A percentile compares a stretch with the other conserved stretches of the same genome.
phyloP scores from a whole-genome alignment of 1,140 invertebrate species.

The Drosophila trapezifrons region DNA sequence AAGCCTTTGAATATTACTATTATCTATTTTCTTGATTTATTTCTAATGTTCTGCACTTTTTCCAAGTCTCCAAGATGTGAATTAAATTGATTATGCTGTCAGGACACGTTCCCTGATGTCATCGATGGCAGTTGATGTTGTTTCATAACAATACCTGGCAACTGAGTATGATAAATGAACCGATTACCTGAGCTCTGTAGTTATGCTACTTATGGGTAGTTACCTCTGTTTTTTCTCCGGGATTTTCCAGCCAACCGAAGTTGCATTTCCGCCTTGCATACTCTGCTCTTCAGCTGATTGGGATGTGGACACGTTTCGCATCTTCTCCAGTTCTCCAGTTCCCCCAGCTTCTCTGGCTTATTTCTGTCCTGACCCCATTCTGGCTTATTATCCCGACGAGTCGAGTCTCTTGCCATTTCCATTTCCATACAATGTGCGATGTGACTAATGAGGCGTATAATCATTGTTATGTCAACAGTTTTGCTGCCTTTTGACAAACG shows the following conservation, averaged over 20 bases:
- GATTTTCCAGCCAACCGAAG: background rate
- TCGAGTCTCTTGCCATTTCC: slow-evolving; percentile 41
- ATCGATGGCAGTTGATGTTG: slow-evolving; percentile 3
- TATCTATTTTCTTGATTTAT: no score
- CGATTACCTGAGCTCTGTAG: background rate
- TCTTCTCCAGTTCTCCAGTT: slow-evolving; percentile 7
- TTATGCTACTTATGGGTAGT: slow-evolving; percentile 6
- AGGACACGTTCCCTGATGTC: background rate
- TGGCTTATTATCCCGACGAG: slow-evolving; percentile 37
- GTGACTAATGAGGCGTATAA: slow-evolving; percentile 83
- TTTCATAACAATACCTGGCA: slow-evolving; percentile 3
- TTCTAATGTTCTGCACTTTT: no score
- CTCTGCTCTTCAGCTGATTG: slow-evolving; percentile 9
- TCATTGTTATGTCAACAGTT: slow-evolving; percentile 83
- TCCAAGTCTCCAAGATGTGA: background rate
- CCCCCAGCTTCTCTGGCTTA: background rate
- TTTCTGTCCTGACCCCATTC: slow-evolving; percentile 19
- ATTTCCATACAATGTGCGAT: slow-evolving; percentile 55
- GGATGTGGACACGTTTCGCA: slow-evolving; percentile 32
- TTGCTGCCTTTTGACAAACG: slow-evolving; percentile 79
- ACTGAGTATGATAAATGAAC: slow-evolving; percentile 13
- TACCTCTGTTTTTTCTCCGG: background rate
- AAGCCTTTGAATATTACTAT: no score
- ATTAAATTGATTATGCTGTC: slow-evolving; percentile 1
- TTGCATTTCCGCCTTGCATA: slow-evolving; percentile 18